Base-by-base conservation (phyloP, 2,888 invertebrate species). In the Pharmacophagus antenor region DNA sequence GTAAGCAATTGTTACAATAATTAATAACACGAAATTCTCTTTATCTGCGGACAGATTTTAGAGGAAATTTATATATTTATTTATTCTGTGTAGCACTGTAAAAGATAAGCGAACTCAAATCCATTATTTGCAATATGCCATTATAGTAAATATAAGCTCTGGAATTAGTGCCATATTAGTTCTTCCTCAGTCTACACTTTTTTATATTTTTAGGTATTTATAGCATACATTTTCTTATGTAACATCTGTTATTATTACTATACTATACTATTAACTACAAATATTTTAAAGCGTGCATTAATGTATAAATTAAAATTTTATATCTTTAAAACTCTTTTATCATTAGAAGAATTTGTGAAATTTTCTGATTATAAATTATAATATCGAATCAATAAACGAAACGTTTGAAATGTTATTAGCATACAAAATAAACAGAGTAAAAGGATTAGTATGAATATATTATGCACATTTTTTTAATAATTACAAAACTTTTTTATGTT, bases 111-210 rank as follows among this genome's bases (percentile, higher is more conserved):
- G n/a, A n/a, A n/a, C n/a, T n/a, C n/a, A 65, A 61, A 63, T 63
- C 67, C 59, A 58, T 64, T 61, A 63, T 78, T 78, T 80, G 76
- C 77, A 67, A 72, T 63, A 66, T 63, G 70, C 72, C 77, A 79
- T n/a, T n/a, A n/a, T 27, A 27, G 27, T 17, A 37, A 78, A 80
- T 83, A 81, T 77, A 74, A 72, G 63, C 68, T 69, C 70, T 56
- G 70, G 72, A 70, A 72, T 73, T 72, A 68, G 73, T 67, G 67
- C 67, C 68, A 67, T 70, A 71, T 66, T 73, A 69, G 72, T 73
- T 72, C 69, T 69, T 61, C 62, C 64, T 61, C 56, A 63, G 64
- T 50, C 64, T 61, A 63, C 62, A 53, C 22, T 55, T 44, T 49
- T 37, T n/a, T 4, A 37, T n/a, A n/a, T n/a, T 37, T 37, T 37